Base-by-base conservation (phyloP, 2,113 vertebrate genomes). In the Sorex araneus region DNA sequence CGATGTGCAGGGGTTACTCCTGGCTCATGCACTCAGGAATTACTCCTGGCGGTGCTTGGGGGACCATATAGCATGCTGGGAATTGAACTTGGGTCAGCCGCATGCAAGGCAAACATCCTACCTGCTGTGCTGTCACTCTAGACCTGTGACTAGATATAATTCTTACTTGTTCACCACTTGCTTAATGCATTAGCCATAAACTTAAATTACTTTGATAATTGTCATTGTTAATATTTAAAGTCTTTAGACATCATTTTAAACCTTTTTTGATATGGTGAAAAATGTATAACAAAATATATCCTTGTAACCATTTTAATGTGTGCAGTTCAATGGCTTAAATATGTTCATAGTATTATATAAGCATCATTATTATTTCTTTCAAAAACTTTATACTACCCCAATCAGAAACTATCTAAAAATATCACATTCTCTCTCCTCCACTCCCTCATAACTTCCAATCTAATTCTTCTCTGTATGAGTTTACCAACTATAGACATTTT, bases 181-280 rank as follows among this genome's bases (percentile, higher is more conserved):
- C 54, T 54, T 66, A 50, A 40, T 40, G 3, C 18, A 30, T 63
- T 94, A 80, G 23, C 34, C 45, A 28, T 60, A 60, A 71, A 81
- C 69, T 69, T 92, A 32, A 87, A 74, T 69, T 30, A 70, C 1
- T 50, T 88, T 60, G 50, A 82, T 74, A 85, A 74, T 25, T 94
- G 7, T 60, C 23, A 77, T 13, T 74, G 86, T 85, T 82, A 40
- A 40, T 40, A 4, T 40, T 40, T 40, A 40, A 40, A 40, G 40
- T 40, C 40, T 89, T 74, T 86, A 92, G 36, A 81, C 10, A 70
- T 76, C 8, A 47, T 57, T 43, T 90, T 74, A 3, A 54, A 54
- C 11, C 2, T 74, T 81, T 28, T 84, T 70, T 89, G 50, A 50
- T 45, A 27, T 67, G 15, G 16, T 74, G 73, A 85, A 73, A 57